A percentile compares a stretch with the other conserved stretches of the same genome.
Evolutionary conservation across 2,888 invertebrate genomes (phyloP).

Genomic region (Amblyjoppa fuscipennis): DNA sequence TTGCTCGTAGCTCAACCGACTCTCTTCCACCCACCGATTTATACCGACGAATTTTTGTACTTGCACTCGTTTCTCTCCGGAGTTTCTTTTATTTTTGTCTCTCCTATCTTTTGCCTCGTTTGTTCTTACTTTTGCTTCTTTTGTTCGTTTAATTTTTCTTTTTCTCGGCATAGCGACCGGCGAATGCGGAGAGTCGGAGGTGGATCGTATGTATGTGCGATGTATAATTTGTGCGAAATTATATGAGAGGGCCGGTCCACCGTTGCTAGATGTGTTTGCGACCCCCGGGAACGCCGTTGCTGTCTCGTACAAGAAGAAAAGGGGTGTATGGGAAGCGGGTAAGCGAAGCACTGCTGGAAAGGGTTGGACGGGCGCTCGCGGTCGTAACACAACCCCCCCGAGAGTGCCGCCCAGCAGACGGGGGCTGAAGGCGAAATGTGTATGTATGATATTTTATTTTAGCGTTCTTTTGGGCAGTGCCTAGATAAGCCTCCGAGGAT

Average conservation of each 20-base stretch:
- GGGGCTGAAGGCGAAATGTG: conserved; percentile 80
- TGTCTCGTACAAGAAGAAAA: conserved; percentile 59
- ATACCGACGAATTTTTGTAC: conserved; percentile 45
- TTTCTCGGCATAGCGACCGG: background rate
- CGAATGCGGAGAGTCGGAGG: conserved; percentile 30
- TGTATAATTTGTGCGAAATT: conserved; percentile 66
- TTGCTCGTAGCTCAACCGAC: background rate
- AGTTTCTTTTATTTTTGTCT: conserved; percentile 7
- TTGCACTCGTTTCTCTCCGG: conserved; percentile 43
- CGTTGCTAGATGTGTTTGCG: conserved; percentile 37
- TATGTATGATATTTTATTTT: conserved; percentile 84
- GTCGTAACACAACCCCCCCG: conserved; percentile 61
- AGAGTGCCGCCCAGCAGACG: conserved; percentile 28
- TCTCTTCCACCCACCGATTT: conserved; percentile 20
- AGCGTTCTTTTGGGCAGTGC: conserved; percentile 83
- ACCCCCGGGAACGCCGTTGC: conserved; percentile 54
- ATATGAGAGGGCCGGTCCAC: conserved; percentile 47
- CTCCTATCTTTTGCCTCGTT: conserved; percentile 42
- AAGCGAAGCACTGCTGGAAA: conserved; percentile 53
- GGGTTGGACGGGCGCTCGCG: conserved; percentile 54
- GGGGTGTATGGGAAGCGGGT: conserved; percentile 41
- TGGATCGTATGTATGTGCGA: conserved; percentile 45
- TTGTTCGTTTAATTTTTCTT: conserved; percentile 22
- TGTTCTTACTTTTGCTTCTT: conserved; percentile 31
- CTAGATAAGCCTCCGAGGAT: conserved; percentile 85